Percentiles rank a stretch among this genome's conserved stretches.
Conservation (phyloP, 2,888 invertebrate genomes). For the Suillia variegata region DNA sequence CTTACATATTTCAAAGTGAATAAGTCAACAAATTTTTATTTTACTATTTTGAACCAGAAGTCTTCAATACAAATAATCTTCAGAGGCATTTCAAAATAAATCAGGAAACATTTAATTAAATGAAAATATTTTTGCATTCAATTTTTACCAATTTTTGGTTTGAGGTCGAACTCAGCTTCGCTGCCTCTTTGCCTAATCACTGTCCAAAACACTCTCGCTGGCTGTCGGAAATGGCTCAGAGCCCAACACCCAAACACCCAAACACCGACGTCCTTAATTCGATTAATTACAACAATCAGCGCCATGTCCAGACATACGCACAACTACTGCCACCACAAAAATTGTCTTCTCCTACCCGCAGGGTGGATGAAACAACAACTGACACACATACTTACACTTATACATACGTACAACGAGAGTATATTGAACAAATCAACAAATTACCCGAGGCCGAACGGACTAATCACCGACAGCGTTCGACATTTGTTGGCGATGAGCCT, state of each 20-base stretch:
- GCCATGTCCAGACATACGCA: slow-evolving; percentile 43
- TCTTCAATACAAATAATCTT: too few species aligned
- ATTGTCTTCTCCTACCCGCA: too few species aligned
- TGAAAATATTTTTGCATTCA: too few species aligned
- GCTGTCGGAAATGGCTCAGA: background rate
- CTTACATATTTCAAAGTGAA: too few species aligned
- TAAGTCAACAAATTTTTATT: too few species aligned
- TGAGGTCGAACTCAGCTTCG: slow-evolving; percentile 25
- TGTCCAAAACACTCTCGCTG: slow-evolving; percentile 58
- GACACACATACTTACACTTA: background rate
- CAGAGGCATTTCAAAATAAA: too few species aligned
- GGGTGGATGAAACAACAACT: background rate
- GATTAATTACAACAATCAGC: slow-evolving; percentile 61
- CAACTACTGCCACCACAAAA: background rate
- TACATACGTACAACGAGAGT: slow-evolving; percentile 6
- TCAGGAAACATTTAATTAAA: too few species aligned
- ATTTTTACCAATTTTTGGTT: too few species aligned
- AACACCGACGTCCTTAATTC: slow-evolving; percentile 49
- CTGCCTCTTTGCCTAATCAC: slow-evolving; percentile 51
- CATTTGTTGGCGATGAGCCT: slow-evolving; percentile 15
- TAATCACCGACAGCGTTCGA: slow-evolving; percentile 31
- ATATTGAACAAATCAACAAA: slow-evolving; percentile 24
- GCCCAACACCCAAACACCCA: background rate
- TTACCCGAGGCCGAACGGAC: slow-evolving; percentile 24
- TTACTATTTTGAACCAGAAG: too few species aligned